phyloP scores from a whole-genome alignment of 1,140 invertebrate genomes.

The Drosophila nikananu region DNA sequence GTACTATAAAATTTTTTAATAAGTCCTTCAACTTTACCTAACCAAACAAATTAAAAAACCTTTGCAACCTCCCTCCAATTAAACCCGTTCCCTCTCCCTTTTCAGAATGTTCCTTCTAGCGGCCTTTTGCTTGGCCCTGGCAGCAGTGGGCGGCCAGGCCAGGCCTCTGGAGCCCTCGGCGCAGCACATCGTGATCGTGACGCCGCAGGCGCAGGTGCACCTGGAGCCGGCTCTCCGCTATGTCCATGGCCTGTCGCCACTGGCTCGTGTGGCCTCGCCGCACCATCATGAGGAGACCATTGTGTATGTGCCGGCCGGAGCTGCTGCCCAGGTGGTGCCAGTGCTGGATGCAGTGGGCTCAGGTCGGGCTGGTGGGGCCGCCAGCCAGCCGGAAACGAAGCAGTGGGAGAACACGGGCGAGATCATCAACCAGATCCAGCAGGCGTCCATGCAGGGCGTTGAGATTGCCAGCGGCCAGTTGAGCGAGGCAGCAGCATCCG shows the following conservation, averaged over 20 bases:
- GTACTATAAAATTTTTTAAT: too few relatives aligned
- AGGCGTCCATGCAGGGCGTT: constrained; percentile 57
- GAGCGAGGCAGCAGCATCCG: constrained; percentile 63
- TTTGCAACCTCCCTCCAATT: neutral
- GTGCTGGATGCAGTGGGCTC: constrained; percentile 54
- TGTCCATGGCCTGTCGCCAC: constrained; percentile 76
- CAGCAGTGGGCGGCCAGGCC: constrained; percentile 58
- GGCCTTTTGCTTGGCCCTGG: constrained; percentile 65
- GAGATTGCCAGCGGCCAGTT: constrained; percentile 62
- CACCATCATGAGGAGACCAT: constrained; percentile 79
- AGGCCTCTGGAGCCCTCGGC: constrained; percentile 64
- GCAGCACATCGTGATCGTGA: constrained; percentile 81
- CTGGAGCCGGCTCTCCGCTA: constrained; percentile 76
- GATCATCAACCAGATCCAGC: constrained; percentile 63
- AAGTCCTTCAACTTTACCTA: too few relatives aligned
- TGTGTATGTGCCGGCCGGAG: constrained; percentile 74
- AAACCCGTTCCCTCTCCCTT: too few relatives aligned
- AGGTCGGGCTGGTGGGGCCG: constrained; percentile 50
- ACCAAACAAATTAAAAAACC: too few relatives aligned
- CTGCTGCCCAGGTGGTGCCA: constrained; percentile 68
- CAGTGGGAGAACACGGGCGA: constrained; percentile 54
- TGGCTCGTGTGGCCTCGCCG: constrained; percentile 71
- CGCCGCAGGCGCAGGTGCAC: constrained; percentile 80
- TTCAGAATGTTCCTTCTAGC: constrained; percentile 70
- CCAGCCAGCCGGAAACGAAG: constrained; percentile 47